Conservation (phyloP, 1,140 invertebrate species). For the Psix sp. region DNA sequence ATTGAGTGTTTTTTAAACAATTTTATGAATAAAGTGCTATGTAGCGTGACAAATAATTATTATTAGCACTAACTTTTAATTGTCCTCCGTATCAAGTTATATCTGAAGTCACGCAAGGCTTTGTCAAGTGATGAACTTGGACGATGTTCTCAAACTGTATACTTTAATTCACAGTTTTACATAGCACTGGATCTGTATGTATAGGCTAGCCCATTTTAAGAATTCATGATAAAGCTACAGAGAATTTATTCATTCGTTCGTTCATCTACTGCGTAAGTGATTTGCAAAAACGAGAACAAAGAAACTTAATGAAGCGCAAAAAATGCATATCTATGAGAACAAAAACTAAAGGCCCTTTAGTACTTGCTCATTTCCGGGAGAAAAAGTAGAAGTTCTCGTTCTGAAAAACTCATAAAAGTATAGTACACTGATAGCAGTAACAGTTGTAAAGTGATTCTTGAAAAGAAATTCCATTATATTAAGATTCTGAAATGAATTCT, state of each 20-base stretch:
- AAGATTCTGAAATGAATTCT: too few species aligned
- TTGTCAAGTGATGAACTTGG: constrained; percentile 16
- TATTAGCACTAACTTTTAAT: not conserved
- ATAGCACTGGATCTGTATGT: constrained; percentile 61
- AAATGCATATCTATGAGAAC: constrained; percentile 4
- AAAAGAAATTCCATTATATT: too few species aligned
- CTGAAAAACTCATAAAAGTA: too few species aligned
- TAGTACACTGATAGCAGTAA: too few species aligned
- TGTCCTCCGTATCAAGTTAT: constrained; percentile 8
- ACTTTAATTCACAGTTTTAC: constrained; percentile 39
- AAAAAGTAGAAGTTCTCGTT: too few species aligned
- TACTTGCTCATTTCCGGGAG: too few species aligned
- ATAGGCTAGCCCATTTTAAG: constrained; percentile 64
- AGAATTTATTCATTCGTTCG: constrained; percentile 72
- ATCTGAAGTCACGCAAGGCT: constrained; percentile 39
- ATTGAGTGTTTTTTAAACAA: too few species aligned
- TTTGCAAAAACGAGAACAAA: constrained; percentile 7
- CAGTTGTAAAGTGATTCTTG: too few species aligned
- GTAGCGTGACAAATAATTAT: too few species aligned
- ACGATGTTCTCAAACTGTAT: constrained; percentile 52
- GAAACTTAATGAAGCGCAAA: not conserved
- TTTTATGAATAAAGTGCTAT: too few species aligned
- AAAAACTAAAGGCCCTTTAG: constrained; percentile 28
- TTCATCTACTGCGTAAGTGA: constrained; percentile 52
- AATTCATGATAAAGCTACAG: constrained; percentile 68